phyloP scores from a whole-genome alignment of 2,113 vertebrate species.

The Pongo pygmaeus region DNA sequence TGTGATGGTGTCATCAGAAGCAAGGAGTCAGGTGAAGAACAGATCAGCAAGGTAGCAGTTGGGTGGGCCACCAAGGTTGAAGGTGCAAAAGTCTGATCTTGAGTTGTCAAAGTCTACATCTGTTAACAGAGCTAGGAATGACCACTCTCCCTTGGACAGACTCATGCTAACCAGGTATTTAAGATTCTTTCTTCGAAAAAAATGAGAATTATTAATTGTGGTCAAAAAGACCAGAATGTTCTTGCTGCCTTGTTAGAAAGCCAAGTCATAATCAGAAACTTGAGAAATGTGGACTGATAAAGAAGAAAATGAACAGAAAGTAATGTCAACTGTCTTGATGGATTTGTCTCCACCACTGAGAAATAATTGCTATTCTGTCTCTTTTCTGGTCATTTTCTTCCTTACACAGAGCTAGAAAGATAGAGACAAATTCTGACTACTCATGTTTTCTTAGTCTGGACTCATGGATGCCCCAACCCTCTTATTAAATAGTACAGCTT shows the following conservation, averaged over 20 bases:
- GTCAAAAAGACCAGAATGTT: not conserved
- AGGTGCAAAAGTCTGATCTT: not conserved
- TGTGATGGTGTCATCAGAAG: not conserved
- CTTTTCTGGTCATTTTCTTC: not conserved
- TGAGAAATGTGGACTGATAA: not conserved
- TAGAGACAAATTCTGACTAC: not conserved
- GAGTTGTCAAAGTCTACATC: not conserved
- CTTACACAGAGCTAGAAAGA: not conserved
- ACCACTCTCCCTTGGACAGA: not conserved
- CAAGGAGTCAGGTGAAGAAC: not conserved
- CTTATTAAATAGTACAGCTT: not conserved
- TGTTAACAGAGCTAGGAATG: not conserved
- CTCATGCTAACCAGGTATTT: not conserved
- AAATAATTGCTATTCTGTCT: not conserved
- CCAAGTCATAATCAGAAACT: not conserved
- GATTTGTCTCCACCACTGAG: not conserved
- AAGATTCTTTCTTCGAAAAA: constrained; percentile 22
- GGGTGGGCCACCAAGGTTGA: not conserved
- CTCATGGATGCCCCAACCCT: not conserved
- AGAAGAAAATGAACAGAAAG: constrained; percentile 1
- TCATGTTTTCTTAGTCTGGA: not conserved
- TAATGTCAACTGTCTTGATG: not conserved
- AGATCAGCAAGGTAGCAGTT: not conserved
- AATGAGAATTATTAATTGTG: constrained; percentile 27
- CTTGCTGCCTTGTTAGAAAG: not conserved